Percentiles rank a stretch among this genome's conserved stretches.
These are phyloP conservation scores for Rhorus exstirpatorius DNA, from an alignment of 2,888 invertebrate genomes.

Conservation along the genomic window DNA sequence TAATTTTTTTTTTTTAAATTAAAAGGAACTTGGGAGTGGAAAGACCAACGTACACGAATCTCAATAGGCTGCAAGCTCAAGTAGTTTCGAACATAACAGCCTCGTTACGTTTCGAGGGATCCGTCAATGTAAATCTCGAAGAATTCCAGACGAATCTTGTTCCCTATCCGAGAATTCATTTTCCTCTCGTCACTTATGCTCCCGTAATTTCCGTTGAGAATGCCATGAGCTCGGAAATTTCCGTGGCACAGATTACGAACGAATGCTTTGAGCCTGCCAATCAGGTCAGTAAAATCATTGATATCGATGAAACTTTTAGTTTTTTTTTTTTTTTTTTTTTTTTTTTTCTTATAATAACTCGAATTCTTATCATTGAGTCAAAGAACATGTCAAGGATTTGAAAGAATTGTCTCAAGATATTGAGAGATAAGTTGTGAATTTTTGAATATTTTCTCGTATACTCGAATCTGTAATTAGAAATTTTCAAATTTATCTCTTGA, in stretches of 20 bases:
- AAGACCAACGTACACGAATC: slow-evolving; percentile 94
- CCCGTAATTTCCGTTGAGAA: slow-evolving; percentile 89
- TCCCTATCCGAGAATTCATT: slow-evolving; percentile 96
- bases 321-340: neutral
- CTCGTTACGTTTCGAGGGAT: slow-evolving; percentile 90
- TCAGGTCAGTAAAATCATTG: slow-evolving; percentile 75
- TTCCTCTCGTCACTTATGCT: slow-evolving; percentile 92
- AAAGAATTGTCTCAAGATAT: too few species aligned
- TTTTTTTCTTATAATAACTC: neutral
- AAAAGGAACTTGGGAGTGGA: slow-evolving; percentile 90
- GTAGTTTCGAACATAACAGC: slow-evolving; percentile 91
- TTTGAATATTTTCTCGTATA: too few species aligned
- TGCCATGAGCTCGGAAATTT: slow-evolving; percentile 89
- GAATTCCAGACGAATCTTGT: slow-evolving; percentile 94
- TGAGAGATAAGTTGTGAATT: too few species aligned
- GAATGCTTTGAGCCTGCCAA: slow-evolving; percentile 94
- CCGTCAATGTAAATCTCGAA: slow-evolving; percentile 89
- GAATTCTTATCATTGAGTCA: neutral
- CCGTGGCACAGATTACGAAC: slow-evolving; percentile 91
- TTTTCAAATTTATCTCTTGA: too few species aligned
- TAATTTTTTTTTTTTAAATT: slow-evolving; percentile 11
- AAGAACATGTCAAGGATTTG: neutral
- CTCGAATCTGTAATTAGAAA: too few species aligned
- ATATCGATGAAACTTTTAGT: slow-evolving; percentile 5
- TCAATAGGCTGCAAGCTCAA: slow-evolving; percentile 93